phyloP scores from a whole-genome alignment of 2,113 vertebrate species.

The Scopus umbretta region DNA sequence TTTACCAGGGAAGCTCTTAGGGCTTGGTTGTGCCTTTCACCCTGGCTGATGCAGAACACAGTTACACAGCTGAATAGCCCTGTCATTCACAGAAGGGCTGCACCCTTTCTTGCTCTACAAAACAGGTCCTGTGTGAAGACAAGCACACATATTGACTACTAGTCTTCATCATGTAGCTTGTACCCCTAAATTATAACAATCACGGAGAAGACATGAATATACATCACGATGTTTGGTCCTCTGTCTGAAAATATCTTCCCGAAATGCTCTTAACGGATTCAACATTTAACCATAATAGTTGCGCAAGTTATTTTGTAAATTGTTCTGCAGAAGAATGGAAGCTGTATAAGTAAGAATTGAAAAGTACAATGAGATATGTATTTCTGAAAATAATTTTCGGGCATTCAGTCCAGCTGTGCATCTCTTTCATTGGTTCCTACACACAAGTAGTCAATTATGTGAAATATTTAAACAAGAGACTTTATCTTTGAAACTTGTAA shows the following conservation, averaged over 20 bases:
- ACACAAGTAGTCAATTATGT: constrained; percentile 30
- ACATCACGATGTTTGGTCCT: neutral
- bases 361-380: constrained; percentile 37
- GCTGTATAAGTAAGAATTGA: constrained; percentile 6
- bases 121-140: neutral
- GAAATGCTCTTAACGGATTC: neutral
- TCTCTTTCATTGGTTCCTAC: constrained; percentile 31
- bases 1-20: neutral
- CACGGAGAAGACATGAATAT: neutral
- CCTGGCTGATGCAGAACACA: neutral
- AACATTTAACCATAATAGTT: neutral
- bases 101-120: neutral
- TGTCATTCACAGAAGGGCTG: neutral
- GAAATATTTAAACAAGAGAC: constrained; percentile 43
- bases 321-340: constrained; percentile 25
- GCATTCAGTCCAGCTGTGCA: constrained; percentile 3
- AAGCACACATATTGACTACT: neutral
- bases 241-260: constrained; percentile 2
- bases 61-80: neutral
- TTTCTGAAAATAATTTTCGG: constrained; percentile 40
- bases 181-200: neutral
- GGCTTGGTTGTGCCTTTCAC: neutral
- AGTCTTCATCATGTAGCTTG: neutral
- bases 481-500: constrained; percentile 27
- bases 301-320: constrained; percentile 10